Percentiles rank a stretch among this genome's conserved stretches.
These are phyloP conservation scores for Tillus elongatus DNA, from an alignment of 2,888 invertebrate genomes.

Conservation along the genomic window DNA sequence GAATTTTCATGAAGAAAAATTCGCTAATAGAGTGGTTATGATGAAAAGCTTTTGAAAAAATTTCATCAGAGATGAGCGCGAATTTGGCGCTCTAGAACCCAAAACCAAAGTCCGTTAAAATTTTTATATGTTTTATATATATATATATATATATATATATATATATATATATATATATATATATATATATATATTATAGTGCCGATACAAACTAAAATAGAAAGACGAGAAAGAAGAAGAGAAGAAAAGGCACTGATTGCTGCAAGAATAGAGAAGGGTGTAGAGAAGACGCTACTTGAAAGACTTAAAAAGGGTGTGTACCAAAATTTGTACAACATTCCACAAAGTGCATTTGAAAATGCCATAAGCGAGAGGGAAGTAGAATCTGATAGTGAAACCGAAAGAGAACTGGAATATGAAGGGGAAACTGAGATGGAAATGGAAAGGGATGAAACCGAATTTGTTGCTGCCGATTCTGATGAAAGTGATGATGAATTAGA, in stretches of 20 bases:
- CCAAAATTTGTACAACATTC: slow-evolving; percentile 97
- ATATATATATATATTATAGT: too few species aligned
- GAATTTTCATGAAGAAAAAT: too few species aligned
- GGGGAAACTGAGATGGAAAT: slow-evolving; percentile 50
- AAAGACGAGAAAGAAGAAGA: slow-evolving; percentile 80
- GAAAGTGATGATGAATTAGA: slow-evolving; percentile 25
- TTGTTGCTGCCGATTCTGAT: slow-evolving; percentile 62
- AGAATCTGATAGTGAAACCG: slow-evolving; percentile 46
- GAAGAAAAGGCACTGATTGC: slow-evolving; percentile 97
- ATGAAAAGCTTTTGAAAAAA: too few species aligned
- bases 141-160: too few species aligned
- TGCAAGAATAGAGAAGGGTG: slow-evolving; percentile 91
- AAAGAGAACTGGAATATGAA: slow-evolving; percentile 50
- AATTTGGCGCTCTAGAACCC: too few species aligned
- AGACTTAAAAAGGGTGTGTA: slow-evolving; percentile 93
- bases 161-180: too few species aligned
- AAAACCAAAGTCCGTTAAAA: too few species aligned
- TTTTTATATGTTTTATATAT: too few species aligned
- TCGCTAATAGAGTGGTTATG: too few species aligned
- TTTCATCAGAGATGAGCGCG: too few species aligned
- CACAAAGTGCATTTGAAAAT: slow-evolving; percentile 88
- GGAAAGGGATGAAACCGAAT: slow-evolving; percentile 52
- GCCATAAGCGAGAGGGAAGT: slow-evolving; percentile 82
- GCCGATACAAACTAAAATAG: slow-evolving; percentile 89
- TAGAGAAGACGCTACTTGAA: slow-evolving; percentile 91